A percentile compares a stretch with the other conserved stretches of the same genome.
These are phyloP conservation scores for Hypsibius dujardini DNA, from an alignment of 1,140 invertebrate species.

Conservation along the genomic window DNA sequence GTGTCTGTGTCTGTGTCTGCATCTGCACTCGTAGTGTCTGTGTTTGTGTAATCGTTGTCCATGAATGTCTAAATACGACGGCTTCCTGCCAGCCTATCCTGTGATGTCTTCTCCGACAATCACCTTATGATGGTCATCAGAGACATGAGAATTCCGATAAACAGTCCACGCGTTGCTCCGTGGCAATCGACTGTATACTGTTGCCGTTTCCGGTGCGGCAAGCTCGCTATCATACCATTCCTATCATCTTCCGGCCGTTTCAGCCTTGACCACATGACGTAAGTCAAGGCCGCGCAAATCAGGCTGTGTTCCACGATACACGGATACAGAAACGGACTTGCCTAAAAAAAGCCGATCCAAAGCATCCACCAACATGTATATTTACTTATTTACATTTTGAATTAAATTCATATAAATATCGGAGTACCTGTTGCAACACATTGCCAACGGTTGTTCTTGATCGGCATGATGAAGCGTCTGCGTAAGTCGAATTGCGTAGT, in stretches of 20 bases:
- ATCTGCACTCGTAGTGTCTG: too few species aligned
- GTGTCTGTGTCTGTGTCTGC: too few species aligned
- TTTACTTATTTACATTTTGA: background rate
- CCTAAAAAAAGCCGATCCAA: conserved; percentile 38
- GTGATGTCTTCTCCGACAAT: background rate
- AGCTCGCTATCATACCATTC: background rate
- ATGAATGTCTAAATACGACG: background rate
- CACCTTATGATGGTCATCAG: conserved; percentile 24
- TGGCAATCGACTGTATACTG: background rate
- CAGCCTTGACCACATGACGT: conserved; percentile 80
- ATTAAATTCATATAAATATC: background rate
- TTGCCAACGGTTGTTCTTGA: background rate
- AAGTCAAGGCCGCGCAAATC: conserved; percentile 77
- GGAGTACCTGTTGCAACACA: background rate
- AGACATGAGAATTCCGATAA: background rate
- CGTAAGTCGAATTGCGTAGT: background rate
- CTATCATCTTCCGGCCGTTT: background rate
- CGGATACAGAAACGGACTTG: conserved; percentile 72
- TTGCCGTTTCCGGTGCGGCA: background rate
- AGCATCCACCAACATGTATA: background rate
- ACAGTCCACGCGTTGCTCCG: background rate
- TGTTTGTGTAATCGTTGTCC: background rate
- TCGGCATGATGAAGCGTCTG: background rate
- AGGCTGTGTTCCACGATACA: conserved; percentile 90
- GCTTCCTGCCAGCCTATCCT: too few species aligned